phyloP scores from a whole-genome alignment of 1,140 invertebrate species.

The Copidosoma floridanum region DNA sequence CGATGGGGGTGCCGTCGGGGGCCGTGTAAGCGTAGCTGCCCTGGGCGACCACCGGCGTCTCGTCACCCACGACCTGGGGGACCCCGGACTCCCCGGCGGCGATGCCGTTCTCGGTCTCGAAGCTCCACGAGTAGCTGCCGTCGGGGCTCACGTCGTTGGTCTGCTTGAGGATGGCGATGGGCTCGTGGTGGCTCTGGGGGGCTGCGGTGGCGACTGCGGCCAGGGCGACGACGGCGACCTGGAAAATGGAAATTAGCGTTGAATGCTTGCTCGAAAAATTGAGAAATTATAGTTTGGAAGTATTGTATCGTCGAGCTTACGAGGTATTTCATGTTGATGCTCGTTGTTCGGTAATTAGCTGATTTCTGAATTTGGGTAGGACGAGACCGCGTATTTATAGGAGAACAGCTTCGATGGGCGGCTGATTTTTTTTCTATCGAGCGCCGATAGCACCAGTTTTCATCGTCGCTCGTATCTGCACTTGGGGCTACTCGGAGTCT shows the following conservation, averaged over 20 bases:
- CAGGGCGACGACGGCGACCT: slow-evolving; percentile 37
- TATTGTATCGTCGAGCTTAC: slow-evolving; percentile 32
- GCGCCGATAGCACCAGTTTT: slow-evolving; percentile 25
- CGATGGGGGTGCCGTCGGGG: slow-evolving; percentile 57
- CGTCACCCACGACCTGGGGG: background rate
- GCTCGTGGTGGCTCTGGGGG: slow-evolving; percentile 27
- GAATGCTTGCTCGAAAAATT: slow-evolving; percentile 31
- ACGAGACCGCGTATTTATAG: slow-evolving; percentile 37
- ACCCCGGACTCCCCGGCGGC: background rate
- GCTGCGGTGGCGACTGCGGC: slow-evolving; percentile 34
- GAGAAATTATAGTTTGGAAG: background rate
- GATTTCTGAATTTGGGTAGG: slow-evolving; percentile 33
- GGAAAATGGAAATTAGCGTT: too few species aligned
- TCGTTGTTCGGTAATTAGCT: slow-evolving; percentile 37
- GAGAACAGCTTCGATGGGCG: too few species aligned
- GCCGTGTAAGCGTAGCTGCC: slow-evolving; percentile 58
- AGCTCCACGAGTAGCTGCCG: slow-evolving; percentile 52
- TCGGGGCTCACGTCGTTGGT: slow-evolving; percentile 45
- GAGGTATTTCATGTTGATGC: slow-evolving; percentile 46
- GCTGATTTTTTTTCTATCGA: background rate
- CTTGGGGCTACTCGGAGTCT: too few species aligned
- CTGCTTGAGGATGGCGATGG: slow-evolving; percentile 47
- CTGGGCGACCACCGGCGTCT: background rate
- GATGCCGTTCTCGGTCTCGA: slow-evolving; percentile 67
- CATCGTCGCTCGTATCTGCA: too few species aligned